Percentiles rank a stretch among this genome's conserved stretches.
Evolutionary conservation across 2,113 vertebrate species (phyloP).

Genomic region (Notechis scutatus): DNA sequence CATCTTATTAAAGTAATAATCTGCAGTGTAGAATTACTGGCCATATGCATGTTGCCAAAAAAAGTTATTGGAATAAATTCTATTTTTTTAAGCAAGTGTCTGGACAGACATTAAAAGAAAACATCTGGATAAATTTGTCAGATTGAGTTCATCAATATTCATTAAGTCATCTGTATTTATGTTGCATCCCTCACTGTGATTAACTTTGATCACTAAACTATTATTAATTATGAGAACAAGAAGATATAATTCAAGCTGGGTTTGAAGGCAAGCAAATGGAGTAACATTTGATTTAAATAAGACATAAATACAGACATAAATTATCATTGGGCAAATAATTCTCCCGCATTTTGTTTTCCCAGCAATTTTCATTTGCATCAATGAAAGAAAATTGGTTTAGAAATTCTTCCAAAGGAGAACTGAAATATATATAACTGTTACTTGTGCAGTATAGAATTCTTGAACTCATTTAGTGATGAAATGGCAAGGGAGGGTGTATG

Average conservation of each 20-base stretch:
- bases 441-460: neutral
- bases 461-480: neutral
- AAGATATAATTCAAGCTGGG: neutral
- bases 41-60: neutral
- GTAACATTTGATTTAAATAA: neutral
- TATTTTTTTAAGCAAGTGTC: constrained; percentile 1
- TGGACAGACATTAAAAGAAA: constrained; percentile 21
- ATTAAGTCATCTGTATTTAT: constrained; percentile 10
- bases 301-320: neutral
- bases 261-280: neutral
- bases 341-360: neutral
- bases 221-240: constrained; percentile 11
- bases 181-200: neutral
- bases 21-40: neutral
- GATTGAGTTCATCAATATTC: constrained; percentile 24
- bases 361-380: neutral
- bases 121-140: constrained; percentile 13
- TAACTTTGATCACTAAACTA: constrained; percentile 26
- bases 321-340: neutral
- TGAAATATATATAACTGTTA: neutral
- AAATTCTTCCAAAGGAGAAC: neutral
- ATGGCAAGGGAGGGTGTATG: neutral
- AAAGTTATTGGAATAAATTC: constrained; percentile 2
- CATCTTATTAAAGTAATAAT: constrained; percentile 18
- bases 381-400: neutral